These are phyloP conservation scores for Maylandia zebra DNA, from an alignment of 2,113 vertebrate genomes.

Conservation along the genomic window DNA sequence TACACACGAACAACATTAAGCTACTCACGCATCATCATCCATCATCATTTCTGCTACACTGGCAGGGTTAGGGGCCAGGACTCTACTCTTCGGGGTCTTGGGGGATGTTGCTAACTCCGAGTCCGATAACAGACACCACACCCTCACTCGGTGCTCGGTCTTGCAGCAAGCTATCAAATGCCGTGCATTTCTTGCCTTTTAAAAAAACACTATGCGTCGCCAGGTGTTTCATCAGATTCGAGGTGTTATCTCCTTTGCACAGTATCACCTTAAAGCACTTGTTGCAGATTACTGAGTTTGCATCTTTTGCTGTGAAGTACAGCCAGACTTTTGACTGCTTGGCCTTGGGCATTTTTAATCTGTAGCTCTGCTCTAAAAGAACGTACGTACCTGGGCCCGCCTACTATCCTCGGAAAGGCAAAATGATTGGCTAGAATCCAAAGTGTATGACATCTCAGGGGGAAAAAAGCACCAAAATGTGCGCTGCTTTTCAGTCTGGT, in stretches of 20 bases:
- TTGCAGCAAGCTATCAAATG: background rate
- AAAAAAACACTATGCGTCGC: background rate
- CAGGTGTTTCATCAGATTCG: background rate
- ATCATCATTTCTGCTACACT: too few relatives aligned
- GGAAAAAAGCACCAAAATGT: rapidly evolving
- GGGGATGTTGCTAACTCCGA: background rate
- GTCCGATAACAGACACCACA: background rate
- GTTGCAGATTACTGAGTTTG: background rate
- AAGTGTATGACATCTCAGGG: background rate
- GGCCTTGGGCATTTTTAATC: background rate
- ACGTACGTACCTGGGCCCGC: rapidly evolving
- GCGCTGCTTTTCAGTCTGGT: background rate
- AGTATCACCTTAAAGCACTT: background rate
- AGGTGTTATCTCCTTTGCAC: background rate
- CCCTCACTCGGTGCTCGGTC: background rate
- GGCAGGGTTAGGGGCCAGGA: background rate
- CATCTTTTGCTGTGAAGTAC: background rate
- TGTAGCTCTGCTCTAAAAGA: background rate
- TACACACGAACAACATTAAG: too few relatives aligned
- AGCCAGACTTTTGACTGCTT: background rate
- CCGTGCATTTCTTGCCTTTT: background rate
- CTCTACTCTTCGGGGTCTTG: background rate
- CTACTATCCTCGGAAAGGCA: background rate
- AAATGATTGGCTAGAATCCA: background rate
- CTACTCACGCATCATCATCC: too few relatives aligned